Base-by-base conservation (phyloP, 2,797 vertebrate species). In the Rallus crepitans region DNA sequence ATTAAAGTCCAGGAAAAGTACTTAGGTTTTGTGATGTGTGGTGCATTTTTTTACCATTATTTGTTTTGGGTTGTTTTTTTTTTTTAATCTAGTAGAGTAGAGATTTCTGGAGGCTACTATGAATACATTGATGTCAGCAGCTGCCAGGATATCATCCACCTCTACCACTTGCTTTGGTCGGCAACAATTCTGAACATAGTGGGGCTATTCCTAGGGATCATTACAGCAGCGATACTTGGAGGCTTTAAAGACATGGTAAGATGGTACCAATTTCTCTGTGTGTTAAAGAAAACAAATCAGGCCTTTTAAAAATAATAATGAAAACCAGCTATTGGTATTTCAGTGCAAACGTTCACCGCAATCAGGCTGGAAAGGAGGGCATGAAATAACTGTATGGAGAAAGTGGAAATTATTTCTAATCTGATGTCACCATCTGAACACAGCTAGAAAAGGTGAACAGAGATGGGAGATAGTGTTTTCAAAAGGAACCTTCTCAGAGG, bases 221-320 rank as follows among this genome's bases (percentile, higher is more conserved):
- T 99, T 87, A 99, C 99, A 31, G 99, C 99, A 0, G 99, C 99
- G 2, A 98, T 99, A 93, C 99, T 99, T 24, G 99, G 99, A 86
- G 99, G 99, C 94, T 99, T 99, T 97, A 99, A 99, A 97, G 99
- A 99, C 94, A 99, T 99, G 99, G 99, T 99, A 97, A 94, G 98
- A 87, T 47, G 52, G 19, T 77, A 57, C 50, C 10, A 15, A 12
- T 57, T 89, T 71, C 40, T 79, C 20, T 78, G 61, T 55, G 52
- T 42, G 11, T 68, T 72, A 70, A 77, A 80, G 1, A 3, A 59
- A 86, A n/a, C 6, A 56, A 56, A 61, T 50, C 37, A 52, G 45
- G 33, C 28, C 39, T 95, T 87, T 93, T 50, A 50, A 87, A 91
- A 82, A 65, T 15, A 48, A 40, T 56, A 0, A 11, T 28, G 35